phyloP scores from a whole-genome alignment of 2,888 invertebrate species.

The Cheilosia urbana region DNA sequence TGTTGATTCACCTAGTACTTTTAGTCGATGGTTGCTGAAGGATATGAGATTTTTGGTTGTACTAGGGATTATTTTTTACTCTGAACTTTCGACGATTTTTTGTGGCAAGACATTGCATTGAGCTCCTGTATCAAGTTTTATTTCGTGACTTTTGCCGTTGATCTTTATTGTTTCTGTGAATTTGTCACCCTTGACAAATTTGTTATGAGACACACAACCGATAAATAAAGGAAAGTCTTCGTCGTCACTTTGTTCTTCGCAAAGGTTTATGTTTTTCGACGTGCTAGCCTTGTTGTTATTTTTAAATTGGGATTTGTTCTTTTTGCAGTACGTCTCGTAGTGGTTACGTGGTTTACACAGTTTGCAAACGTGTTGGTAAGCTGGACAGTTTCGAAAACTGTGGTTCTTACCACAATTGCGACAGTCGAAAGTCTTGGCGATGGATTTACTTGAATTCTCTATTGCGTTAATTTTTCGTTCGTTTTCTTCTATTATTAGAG shows the following conservation, averaged over 20 bases:
- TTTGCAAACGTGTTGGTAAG: too few species aligned
- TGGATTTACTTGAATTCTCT: too few species aligned
- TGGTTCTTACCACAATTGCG: too few species aligned
- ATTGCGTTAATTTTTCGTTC: too few species aligned
- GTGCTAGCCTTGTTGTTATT: not conserved
- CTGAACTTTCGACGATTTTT: constrained; percentile 3
- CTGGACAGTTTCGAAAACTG: too few species aligned
- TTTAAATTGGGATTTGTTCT: constrained; percentile 1
- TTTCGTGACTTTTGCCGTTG: not conserved
- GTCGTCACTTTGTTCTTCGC: constrained; percentile 1
- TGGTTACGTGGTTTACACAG: too few species aligned
- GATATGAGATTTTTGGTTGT: constrained; percentile 10
- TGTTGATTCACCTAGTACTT: constrained; percentile 26
- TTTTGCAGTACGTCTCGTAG: not conserved
- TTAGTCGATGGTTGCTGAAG: constrained; percentile 26
- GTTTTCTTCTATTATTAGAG: too few species aligned
- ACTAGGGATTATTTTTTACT: not conserved
- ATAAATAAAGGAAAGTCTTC: too few species aligned
- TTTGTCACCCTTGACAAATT: constrained; percentile 5
- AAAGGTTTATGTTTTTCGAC: not conserved
- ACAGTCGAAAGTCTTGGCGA: too few species aligned
- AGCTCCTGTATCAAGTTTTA: not conserved
- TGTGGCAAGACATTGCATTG: constrained; percentile 13
- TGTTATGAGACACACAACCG: too few species aligned
- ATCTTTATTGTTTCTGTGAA: constrained; percentile 22